These are phyloP conservation scores for Carterocephalus palaemon DNA, from an alignment of 2,888 invertebrate species.

Conservation along the genomic window DNA sequence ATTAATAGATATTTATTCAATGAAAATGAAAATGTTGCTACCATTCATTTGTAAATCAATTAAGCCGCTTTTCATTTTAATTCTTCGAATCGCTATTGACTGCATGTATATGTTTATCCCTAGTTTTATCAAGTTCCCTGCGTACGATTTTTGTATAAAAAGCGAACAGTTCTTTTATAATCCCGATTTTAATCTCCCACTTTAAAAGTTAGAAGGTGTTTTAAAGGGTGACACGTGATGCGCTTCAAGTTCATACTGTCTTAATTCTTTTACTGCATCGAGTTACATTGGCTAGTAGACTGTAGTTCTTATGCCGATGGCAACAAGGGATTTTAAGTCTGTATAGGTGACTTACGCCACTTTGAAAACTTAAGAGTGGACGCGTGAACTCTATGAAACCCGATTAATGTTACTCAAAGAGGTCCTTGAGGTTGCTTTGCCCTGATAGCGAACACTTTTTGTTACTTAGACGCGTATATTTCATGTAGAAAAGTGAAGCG, in stretches of 20 bases:
- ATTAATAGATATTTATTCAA: no score
- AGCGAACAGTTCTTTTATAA: conserved; percentile 6
- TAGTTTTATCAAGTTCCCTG: not conserved
- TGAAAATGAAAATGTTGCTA: no score
- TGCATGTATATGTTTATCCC: not conserved
- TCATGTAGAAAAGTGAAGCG: conserved; percentile 43
- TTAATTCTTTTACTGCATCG: conserved; percentile 28
- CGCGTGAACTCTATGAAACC: conserved; percentile 41
- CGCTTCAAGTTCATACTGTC: conserved; percentile 28
- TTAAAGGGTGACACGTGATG: conserved; percentile 25
- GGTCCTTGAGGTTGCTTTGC: conserved; percentile 58
- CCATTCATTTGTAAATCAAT: no score
- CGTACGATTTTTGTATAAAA: conserved; percentile 12
- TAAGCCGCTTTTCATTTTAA: no score
- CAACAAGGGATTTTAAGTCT: not conserved
- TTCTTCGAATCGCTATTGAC: no score
- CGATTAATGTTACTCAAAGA: conserved; percentile 78
- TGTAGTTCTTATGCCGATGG: not conserved
- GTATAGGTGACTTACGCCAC: conserved; percentile 25
- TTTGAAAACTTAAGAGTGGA: conserved; percentile 23
- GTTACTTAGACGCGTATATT: conserved; percentile 69
- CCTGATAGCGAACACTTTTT: conserved; percentile 70
- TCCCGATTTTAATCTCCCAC: conserved; percentile 25
- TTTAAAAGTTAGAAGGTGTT: conserved; percentile 28
- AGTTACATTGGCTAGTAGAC: not conserved